Evolutionary conservation across 2,888 invertebrate genomes (phyloP).

Genomic region (Lasioglossum lativentre): DNA sequence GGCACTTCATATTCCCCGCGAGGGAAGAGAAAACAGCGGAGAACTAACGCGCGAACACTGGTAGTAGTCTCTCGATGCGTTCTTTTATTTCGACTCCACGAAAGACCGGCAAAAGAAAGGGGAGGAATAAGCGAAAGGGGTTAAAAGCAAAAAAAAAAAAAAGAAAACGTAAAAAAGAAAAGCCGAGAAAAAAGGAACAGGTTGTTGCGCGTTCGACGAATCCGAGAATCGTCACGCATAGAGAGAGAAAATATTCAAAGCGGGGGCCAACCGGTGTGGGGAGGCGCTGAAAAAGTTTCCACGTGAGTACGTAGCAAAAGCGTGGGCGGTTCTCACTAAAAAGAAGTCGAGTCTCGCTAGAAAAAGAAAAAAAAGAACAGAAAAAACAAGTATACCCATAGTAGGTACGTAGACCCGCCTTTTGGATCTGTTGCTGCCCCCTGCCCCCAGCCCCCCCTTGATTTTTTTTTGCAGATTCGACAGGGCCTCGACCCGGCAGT

Average conservation of each 20-base stretch:
- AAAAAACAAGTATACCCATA: background rate
- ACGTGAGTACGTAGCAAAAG: background rate
- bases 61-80: background rate
- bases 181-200: background rate
- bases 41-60: slow-evolving; percentile 23
- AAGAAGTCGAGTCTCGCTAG: background rate
- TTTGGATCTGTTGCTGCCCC: slow-evolving; percentile 33
- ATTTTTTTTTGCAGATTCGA: background rate
- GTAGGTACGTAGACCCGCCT: slow-evolving; percentile 18
- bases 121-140: background rate
- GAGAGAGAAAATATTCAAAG: slow-evolving; percentile 6
- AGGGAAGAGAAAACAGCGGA: slow-evolving; percentile 37
- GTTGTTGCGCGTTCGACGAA: slow-evolving; percentile 12
- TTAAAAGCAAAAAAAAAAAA: background rate
- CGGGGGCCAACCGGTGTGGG: background rate
- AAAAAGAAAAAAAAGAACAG: background rate
- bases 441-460: background rate
- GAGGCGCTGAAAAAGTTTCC: slow-evolving; percentile 4
- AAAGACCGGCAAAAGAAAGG: background rate
- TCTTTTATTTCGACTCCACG: background rate
- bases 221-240: slow-evolving; percentile 4
- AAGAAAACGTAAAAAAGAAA: background rate
- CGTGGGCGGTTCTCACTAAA: background rate
- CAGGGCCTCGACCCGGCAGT: background rate
- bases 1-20: slow-evolving; percentile 82